A percentile compares a stretch with the other conserved stretches of the same genome.
Evolutionary conservation across 2,113 vertebrate genomes (phyloP).

Genomic region (Choloepus hoffmanni): DNA sequence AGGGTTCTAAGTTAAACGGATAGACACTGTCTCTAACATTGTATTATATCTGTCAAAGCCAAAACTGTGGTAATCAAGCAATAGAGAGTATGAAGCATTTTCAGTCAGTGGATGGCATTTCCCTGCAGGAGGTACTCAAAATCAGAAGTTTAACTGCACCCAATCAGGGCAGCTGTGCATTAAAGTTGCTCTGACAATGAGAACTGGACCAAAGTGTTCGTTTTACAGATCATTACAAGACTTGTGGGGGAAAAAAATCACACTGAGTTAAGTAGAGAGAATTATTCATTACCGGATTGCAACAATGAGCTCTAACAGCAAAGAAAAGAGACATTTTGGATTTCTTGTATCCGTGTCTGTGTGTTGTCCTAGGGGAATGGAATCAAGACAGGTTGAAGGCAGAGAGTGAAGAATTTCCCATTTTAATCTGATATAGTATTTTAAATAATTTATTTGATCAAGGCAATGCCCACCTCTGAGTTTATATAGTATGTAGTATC

Average conservation of each 20-base stretch:
- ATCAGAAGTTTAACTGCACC: constrained; percentile 28
- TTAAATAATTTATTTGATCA: constrained; percentile 69
- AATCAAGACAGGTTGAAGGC: neutral
- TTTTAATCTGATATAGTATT: constrained; percentile 25
- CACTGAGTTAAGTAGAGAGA: constrained; percentile 71
- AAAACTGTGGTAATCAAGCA: constrained; percentile 54
- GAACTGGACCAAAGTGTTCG: constrained; percentile 81
- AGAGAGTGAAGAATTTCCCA: constrained; percentile 1
- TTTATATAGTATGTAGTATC: neutral
- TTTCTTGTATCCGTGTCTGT: constrained; percentile 24
- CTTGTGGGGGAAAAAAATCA: constrained; percentile 73
- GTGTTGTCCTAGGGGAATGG: neutral
- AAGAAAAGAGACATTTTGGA: neutral
- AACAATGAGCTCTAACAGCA: constrained; percentile 9
- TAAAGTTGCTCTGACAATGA: constrained; percentile 57
- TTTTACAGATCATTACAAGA: constrained; percentile 81
- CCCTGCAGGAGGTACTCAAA: constrained; percentile 37
- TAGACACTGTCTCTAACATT: constrained; percentile 16
- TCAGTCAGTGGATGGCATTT: neutral
- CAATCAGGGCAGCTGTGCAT: constrained; percentile 16
- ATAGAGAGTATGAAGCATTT: constrained; percentile 27
- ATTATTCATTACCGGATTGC: constrained; percentile 71
- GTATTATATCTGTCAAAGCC: neutral
- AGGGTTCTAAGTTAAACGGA: constrained; percentile 47
- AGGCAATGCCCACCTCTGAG: constrained; percentile 47